These are phyloP conservation scores for Drosophila mayri DNA, from an alignment of 1,140 invertebrate genomes.

Conservation along the genomic window DNA sequence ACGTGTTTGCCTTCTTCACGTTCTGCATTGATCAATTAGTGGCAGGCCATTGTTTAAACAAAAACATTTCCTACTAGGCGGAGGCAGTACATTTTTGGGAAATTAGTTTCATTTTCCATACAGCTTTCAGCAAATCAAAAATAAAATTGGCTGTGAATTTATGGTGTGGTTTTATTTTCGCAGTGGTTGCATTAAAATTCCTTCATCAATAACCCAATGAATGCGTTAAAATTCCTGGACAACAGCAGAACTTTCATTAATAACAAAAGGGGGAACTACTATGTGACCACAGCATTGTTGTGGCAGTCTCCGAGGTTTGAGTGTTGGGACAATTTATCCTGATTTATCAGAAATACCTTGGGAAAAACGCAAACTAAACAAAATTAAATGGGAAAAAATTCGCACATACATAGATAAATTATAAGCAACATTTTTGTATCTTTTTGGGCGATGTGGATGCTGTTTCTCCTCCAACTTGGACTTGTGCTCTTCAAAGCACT, in stretches of 20 bases:
- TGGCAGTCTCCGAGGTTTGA: background rate
- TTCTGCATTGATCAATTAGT: conserved; percentile 22
- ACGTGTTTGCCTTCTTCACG: background rate
- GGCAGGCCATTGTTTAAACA: conserved; percentile 14
- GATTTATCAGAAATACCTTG: conserved; percentile 4
- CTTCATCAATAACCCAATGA: conserved; percentile 16
- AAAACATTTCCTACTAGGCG: conserved; percentile 10
- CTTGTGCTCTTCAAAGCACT: conserved; percentile 35
- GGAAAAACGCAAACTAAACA: conserved; percentile 26
- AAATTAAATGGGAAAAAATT: conserved; percentile 18
- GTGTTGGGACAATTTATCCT: conserved; percentile 2
- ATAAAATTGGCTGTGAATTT: conserved; percentile 10
- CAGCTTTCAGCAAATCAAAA: conserved; percentile 5
- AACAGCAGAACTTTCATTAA: conserved; percentile 3
- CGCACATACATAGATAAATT: background rate
- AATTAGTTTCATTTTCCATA: conserved; percentile 29
- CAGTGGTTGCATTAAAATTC: conserved; percentile 11
- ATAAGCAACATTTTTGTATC: conserved; percentile 8
- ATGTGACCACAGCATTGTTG: conserved; percentile 14
- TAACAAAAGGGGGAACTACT: conserved; percentile 3
- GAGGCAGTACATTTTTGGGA: conserved; percentile 6
- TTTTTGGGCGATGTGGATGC: background rate
- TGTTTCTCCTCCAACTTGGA: conserved; percentile 13
- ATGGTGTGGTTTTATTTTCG: background rate
- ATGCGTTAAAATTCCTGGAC: conserved; percentile 18